Percentiles rank a stretch among this genome's conserved stretches.
Evolutionary conservation across 2,888 invertebrate genomes (phyloP).

Genomic region (Abrostola triplasia): DNA sequence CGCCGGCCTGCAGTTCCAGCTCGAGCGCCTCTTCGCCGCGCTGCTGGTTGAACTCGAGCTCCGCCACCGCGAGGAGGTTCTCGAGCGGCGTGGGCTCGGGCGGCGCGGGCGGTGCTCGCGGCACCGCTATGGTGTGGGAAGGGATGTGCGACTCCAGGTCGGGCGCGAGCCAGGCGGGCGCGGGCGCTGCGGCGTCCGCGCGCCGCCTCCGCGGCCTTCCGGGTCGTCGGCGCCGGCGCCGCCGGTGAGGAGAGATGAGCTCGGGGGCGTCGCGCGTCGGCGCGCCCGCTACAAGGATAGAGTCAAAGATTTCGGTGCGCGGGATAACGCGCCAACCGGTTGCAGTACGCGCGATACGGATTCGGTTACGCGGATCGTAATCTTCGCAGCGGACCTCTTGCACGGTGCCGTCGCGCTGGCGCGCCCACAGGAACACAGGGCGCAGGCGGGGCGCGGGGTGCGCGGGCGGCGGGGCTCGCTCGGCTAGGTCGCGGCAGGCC

Average conservation of each 20-base stretch:
- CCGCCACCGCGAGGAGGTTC: conserved; percentile 90
- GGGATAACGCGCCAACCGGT: conserved; percentile 95
- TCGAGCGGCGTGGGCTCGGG: conserved; percentile 88
- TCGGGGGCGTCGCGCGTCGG: conserved; percentile 62
- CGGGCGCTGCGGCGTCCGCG: conserved; percentile 59
- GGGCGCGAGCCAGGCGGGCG: conserved; percentile 76
- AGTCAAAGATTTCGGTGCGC: conserved; percentile 90
- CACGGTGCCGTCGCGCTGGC: conserved; percentile 93
- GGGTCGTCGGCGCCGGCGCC: conserved; percentile 62
- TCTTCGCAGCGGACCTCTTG: conserved; percentile 96
- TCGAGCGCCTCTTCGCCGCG: conserved; percentile 74
- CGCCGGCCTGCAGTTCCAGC: conserved; percentile 65
- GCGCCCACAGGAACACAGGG: conserved; percentile 95
- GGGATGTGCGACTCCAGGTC: conserved; percentile 90
- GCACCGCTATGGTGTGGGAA: conserved; percentile 89
- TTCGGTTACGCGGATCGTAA: conserved; percentile 95
- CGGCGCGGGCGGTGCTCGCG: conserved; percentile 67
- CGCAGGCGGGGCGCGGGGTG: conserved; percentile 90
- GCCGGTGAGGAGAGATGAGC: conserved; percentile 61
- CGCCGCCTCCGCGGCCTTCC: conserved; percentile 59
- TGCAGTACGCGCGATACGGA: conserved; percentile 93
- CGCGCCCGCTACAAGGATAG: conserved; percentile 75
- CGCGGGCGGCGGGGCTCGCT: conserved; percentile 84
- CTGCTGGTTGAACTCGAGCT: conserved; percentile 90
- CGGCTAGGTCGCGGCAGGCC: conserved; percentile 67